Conservation (phyloP, 2,888 invertebrate genomes). For the Noctua pronuba region DNA sequence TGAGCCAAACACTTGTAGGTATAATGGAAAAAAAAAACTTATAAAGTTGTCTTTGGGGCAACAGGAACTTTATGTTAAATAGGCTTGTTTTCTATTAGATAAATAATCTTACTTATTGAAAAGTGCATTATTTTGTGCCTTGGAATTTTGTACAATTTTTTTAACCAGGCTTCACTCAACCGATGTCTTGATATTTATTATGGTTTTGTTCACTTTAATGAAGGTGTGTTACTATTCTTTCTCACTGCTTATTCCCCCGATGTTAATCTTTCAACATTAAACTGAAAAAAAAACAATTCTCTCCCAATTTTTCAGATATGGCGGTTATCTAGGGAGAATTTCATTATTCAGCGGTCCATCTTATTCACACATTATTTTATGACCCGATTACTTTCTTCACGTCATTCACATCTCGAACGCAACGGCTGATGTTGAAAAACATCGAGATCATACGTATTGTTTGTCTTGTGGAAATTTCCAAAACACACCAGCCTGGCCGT, state of each 20-base stretch:
- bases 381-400: conserved; percentile 63
- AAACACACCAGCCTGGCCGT: conserved; percentile 71
- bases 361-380: conserved; percentile 55
- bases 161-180: not conserved
- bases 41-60: not conserved
- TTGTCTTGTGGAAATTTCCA: conserved; percentile 85
- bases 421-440: conserved; percentile 75
- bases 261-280: not conserved
- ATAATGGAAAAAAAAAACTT: not conserved
- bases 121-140: not conserved
- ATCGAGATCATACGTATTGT: conserved; percentile 75
- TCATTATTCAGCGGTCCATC: conserved; percentile 17
- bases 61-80: not conserved
- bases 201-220: not conserved
- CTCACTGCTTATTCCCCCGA: not conserved
- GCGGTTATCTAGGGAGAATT: not conserved
- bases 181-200: not conserved
- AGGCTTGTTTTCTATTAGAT: not conserved
- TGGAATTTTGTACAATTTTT: not conserved
- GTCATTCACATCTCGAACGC: conserved; percentile 59
- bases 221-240: not conserved
- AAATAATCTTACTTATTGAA: not conserved
- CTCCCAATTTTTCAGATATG: not conserved
- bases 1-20: not conserved
- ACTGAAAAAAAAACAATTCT: not conserved